These are phyloP conservation scores for Cottus gobio DNA, from an alignment of 2,113 vertebrate species.

Conservation along the genomic window DNA sequence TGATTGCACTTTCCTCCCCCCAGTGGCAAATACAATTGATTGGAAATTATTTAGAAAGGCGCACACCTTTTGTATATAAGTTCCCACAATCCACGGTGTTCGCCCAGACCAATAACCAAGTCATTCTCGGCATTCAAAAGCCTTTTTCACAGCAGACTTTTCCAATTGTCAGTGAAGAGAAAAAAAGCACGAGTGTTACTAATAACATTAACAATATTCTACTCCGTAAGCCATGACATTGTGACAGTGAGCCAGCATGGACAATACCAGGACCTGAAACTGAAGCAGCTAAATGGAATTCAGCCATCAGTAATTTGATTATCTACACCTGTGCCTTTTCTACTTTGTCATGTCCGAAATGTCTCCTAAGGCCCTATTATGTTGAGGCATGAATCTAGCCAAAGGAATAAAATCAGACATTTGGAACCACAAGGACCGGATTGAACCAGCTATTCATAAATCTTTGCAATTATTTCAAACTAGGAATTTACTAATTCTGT, in stretches of 20 bases:
- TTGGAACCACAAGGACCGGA: not conserved
- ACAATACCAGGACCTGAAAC: not conserved
- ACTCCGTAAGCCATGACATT: not conserved
- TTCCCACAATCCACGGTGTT: not conserved
- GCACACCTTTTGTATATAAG: not conserved
- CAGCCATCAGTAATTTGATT: not conserved
- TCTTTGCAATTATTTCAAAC: not conserved
- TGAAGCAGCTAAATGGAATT: not conserved
- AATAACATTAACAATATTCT: not conserved
- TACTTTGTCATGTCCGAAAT: not conserved
- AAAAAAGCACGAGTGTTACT: not conserved
- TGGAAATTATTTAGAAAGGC: not conserved
- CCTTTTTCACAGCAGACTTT: not conserved
- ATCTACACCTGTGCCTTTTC: not conserved
- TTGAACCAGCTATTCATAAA: not conserved
- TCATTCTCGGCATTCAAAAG: not conserved
- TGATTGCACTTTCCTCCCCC: not conserved
- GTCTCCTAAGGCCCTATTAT: not conserved
- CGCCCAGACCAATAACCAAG: not conserved
- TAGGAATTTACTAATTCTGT: not conserved
- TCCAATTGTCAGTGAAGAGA: not conserved
- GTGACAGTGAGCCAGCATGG: not conserved
- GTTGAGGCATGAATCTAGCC: not conserved
- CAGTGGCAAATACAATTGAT: not conserved
- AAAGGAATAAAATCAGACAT: not conserved